Percentiles rank a stretch among this genome's conserved stretches.
These are phyloP conservation scores for Pelobates fuscus DNA, from an alignment of 2,113 vertebrate genomes.

Conservation along the genomic window DNA sequence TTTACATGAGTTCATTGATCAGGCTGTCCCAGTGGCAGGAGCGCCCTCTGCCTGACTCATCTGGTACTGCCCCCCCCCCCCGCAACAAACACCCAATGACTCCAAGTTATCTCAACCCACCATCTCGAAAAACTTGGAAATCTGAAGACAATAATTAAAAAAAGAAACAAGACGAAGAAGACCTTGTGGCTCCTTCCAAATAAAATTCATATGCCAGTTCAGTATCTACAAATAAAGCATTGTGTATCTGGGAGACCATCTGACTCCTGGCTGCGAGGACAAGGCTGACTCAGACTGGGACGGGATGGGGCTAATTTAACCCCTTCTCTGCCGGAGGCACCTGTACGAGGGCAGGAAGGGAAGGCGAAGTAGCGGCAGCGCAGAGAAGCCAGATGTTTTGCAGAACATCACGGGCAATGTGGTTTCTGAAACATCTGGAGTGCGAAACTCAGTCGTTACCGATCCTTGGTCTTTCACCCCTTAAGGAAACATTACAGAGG, in stretches of 20 bases:
- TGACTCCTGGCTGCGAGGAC: background rate
- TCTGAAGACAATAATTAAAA: background rate
- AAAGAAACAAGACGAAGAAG: background rate
- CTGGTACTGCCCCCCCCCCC: constrained; percentile 4
- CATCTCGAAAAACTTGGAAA: background rate
- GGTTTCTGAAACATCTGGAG: background rate
- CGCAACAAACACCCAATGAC: background rate
- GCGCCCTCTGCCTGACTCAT: background rate
- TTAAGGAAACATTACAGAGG: background rate
- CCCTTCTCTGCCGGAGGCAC: background rate
- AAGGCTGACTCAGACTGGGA: background rate
- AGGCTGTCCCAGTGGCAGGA: background rate
- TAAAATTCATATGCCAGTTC: background rate
- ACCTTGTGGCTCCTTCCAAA: background rate
- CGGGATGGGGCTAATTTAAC: background rate
- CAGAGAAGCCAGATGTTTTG: too few species aligned
- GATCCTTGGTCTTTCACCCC: background rate
- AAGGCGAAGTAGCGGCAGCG: too few species aligned
- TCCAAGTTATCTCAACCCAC: background rate
- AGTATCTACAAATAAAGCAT: background rate
- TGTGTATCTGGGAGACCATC: background rate
- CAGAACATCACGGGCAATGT: background rate
- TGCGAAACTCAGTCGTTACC: background rate
- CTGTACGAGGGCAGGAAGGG: background rate
- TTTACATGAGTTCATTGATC: background rate